Base-by-base conservation (phyloP, 2,113 vertebrate genomes). In the Catagonus wagneri region DNA sequence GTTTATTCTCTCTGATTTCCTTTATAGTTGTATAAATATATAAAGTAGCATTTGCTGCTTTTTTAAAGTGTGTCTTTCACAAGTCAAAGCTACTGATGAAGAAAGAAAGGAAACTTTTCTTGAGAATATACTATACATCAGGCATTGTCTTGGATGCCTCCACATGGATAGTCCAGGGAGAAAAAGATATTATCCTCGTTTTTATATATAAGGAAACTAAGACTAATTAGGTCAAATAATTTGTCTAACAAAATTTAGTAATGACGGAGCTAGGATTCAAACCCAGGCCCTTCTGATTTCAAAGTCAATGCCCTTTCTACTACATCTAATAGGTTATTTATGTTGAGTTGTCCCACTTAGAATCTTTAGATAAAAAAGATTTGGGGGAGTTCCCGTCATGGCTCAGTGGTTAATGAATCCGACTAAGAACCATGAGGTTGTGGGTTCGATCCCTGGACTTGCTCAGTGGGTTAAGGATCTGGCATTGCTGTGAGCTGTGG, bases 361-460 rank as follows among this genome's bases (percentile, higher is more conserved):
- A n/a, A 66, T 68, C 61, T 86, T 87, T 61, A 91, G n/a, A 91
- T 81, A 65, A 89, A 89, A 83, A 89, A 84, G 23, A 78, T 71
- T 76, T 83, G 54, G 25, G n/a, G n/a, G n/a, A n/a, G n/a, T n/a
- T n/a, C n/a, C n/a, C n/a, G n/a, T n/a, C n/a, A n/a, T n/a, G n/a
- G n/a, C n/a, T n/a, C n/a, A n/a, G n/a, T n/a, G n/a, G n/a, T n/a
- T n/a, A n/a, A n/a, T n/a, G n/a, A n/a, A n/a, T n/a, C n/a, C n/a
- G n/a, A n/a, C n/a, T n/a, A n/a, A n/a, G n/a, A n/a, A n/a, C n/a
- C n/a, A n/a, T n/a, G n/a, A n/a, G n/a, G n/a, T n/a, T n/a, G n/a
- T n/a, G n/a, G n/a, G n/a, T n/a, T n/a, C n/a, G n/a, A n/a, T n/a
- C n/a, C n/a, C n/a, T n/a, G n/a, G n/a, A n/a, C n/a, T n/a, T n/a